Conservation (phyloP, 2,113 vertebrate species). For the Neodon shergylaensis region DNA sequence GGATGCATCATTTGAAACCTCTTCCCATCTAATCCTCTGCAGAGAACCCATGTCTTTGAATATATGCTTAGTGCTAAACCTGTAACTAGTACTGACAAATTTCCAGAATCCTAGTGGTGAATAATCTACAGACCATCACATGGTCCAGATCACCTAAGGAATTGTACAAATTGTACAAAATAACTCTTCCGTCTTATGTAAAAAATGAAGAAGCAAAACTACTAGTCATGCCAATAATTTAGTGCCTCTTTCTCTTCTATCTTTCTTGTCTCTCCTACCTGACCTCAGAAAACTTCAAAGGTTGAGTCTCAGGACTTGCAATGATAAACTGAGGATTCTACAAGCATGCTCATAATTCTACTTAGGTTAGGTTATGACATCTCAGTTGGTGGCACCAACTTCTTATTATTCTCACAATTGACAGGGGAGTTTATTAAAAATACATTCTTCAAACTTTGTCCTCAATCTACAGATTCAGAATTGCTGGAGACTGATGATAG, state of each 20-base stretch:
- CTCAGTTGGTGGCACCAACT: neutral
- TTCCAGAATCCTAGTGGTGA: neutral
- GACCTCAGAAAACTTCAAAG: neutral
- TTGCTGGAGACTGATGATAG: neutral
- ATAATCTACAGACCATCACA: neutral
- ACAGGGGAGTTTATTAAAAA: neutral
- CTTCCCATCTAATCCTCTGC: neutral
- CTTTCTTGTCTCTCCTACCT: accelerated
- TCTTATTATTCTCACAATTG: constrained; percentile 1
- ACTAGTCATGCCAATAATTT: accelerated
- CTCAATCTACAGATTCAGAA: neutral
- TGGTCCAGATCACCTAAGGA: neutral
- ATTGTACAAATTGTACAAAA: neutral
- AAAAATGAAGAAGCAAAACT: no score
- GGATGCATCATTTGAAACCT: neutral
- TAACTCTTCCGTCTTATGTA: neutral
- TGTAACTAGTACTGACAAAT: neutral
- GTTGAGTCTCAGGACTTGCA: neutral
- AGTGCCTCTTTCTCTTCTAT: neutral
- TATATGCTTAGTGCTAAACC: neutral
- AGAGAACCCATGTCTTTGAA: neutral
- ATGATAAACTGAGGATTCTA: neutral
- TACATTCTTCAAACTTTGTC: neutral
- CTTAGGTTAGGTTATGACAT: neutral
- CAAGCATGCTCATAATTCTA: neutral